Conservation (phyloP, 2,113 vertebrate genomes). For the Papio anubis region DNA sequence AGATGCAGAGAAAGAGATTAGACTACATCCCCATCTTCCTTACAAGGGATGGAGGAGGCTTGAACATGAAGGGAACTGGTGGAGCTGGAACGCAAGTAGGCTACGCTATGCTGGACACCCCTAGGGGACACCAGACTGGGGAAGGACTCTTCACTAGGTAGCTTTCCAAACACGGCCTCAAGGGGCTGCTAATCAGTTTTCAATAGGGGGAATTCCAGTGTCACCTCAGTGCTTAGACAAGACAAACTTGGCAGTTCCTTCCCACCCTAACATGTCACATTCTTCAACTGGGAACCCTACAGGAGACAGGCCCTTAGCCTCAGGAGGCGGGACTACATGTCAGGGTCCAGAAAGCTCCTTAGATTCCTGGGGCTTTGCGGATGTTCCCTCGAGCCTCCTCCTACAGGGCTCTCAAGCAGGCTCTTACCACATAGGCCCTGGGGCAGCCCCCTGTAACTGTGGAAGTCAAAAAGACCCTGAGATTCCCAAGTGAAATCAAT, state of each 20-base stretch:
- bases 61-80: neutral
- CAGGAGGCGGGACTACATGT: neutral
- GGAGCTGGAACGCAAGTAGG: rapidly evolving
- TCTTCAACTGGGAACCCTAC: neutral
- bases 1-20: neutral
- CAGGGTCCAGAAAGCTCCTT: neutral
- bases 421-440: neutral
- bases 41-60: neutral
- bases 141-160: neutral
- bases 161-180: neutral
- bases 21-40: neutral
- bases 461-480: neutral
- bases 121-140: neutral
- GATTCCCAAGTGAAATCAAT: neutral
- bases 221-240: neutral
- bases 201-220: neutral
- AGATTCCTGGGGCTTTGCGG: neutral
- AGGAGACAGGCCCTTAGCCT: neutral
- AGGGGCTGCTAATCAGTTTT: neutral
- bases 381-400: neutral
- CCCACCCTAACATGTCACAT: neutral
- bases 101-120: neutral
- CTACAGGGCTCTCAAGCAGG: too few species aligned
- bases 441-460: neutral
- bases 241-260: neutral